phyloP scores from a whole-genome alignment of 2,888 invertebrate species.

The Sesia apiformis region DNA sequence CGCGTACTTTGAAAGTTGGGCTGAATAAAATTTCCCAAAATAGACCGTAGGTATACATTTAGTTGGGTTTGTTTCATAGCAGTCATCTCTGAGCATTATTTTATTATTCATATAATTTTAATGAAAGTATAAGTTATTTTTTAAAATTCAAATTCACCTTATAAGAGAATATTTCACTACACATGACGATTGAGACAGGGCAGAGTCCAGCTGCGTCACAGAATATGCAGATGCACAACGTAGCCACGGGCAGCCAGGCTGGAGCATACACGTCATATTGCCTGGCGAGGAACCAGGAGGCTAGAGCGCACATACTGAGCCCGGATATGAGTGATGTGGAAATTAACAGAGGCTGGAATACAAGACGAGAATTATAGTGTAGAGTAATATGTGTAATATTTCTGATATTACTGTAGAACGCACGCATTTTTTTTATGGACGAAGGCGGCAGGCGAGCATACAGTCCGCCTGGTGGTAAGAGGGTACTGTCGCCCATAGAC shows the following conservation, averaged over 20 bases:
- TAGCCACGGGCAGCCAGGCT: constrained; percentile 63
- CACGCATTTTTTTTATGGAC: not conserved
- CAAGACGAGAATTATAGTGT: too few relatives aligned
- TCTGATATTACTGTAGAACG: not conserved
- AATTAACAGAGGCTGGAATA: constrained; percentile 41
- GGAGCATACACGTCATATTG: constrained; percentile 30
- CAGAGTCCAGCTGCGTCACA: constrained; percentile 66
- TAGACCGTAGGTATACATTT: too few relatives aligned
- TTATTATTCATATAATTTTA: too few relatives aligned
- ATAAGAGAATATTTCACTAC: constrained; percentile 67
- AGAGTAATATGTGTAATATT: too few relatives aligned
- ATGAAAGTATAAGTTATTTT: too few relatives aligned
- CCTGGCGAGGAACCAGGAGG: constrained; percentile 52
- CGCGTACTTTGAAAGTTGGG: too few relatives aligned
- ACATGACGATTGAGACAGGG: constrained; percentile 64
- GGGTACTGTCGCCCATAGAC: too few relatives aligned
- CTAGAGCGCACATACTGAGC: constrained; percentile 47
- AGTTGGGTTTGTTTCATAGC: too few relatives aligned
- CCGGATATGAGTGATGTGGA: constrained; percentile 47
- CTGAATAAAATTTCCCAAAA: too few relatives aligned
- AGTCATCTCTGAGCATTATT: too few relatives aligned
- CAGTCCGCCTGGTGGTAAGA: too few relatives aligned
- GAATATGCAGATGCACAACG: constrained; percentile 66
- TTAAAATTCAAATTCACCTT: constrained; percentile 28
- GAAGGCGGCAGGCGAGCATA: too few relatives aligned